A percentile compares a stretch with the other conserved stretches of the same genome.
Evolutionary conservation across 2,113 vertebrate species (phyloP).

Genomic region (Anthoscopus minutus): DNA sequence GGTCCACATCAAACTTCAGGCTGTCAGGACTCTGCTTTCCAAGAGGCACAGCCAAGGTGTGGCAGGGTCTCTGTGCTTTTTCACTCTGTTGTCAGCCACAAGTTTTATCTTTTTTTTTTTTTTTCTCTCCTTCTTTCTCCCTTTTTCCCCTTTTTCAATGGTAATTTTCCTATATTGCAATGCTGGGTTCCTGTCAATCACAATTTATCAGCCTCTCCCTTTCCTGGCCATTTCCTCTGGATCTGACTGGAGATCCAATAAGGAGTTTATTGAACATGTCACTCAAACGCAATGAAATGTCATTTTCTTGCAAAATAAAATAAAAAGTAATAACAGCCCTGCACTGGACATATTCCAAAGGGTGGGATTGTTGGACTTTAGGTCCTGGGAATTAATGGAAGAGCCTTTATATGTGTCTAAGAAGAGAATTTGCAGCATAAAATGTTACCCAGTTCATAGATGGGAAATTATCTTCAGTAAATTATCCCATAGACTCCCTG

Average conservation of each 20-base stretch:
- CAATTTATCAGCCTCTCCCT: constrained; percentile 3
- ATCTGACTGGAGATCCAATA: neutral
- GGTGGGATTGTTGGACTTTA: neutral
- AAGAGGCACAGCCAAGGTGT: neutral
- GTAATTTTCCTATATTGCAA: neutral
- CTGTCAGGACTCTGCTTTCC: neutral
- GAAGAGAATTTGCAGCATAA: neutral
- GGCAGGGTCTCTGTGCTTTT: neutral
- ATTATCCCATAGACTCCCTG: neutral
- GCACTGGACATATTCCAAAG: neutral
- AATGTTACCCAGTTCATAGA: neutral
- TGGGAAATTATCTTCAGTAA: neutral
- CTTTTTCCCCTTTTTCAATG: neutral
- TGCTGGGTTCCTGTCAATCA: neutral
- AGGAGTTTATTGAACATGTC: constrained; percentile 11
- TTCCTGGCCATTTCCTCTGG: neutral
- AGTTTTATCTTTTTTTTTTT: neutral
- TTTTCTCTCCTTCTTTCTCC: rapidly evolving
- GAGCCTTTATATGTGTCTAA: neutral
- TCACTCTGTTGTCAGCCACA: neutral
- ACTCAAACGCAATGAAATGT: neutral
- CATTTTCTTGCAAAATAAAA: neutral
- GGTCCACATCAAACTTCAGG: neutral
- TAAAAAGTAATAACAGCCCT: neutral
- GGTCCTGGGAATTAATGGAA: neutral